phyloP scores from a whole-genome alignment of 2,113 vertebrate genomes.

The Eudyptes chrysolophus region DNA sequence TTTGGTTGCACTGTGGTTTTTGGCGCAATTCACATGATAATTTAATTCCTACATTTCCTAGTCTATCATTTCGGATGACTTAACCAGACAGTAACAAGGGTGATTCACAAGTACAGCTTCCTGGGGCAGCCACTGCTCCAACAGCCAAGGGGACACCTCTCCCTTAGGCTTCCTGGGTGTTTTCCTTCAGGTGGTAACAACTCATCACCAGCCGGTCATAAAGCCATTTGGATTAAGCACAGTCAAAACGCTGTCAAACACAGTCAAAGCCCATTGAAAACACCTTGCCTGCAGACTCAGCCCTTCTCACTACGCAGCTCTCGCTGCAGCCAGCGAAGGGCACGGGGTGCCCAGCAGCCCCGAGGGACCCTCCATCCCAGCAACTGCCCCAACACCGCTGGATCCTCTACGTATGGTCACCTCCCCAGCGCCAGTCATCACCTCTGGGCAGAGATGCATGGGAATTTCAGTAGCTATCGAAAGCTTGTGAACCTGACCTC shows the following conservation, averaged over 20 bases:
- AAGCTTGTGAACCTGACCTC: neutral
- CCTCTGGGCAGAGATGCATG: neutral
- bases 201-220: neutral
- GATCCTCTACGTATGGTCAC: neutral
- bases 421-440: rapidly evolving
- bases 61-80: constrained; percentile 35
- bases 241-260: neutral
- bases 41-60: constrained; percentile 21
- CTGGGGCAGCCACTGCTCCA: neutral
- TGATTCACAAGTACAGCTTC: neutral
- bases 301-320: neutral
- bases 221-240: neutral
- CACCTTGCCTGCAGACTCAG: neutral
- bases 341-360: rapidly evolving
- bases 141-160: neutral
- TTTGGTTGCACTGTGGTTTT: neutral
- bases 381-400: neutral
- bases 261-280: neutral
- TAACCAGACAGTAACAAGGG: neutral
- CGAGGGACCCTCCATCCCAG: neutral
- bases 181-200: neutral
- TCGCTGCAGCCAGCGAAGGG: neutral
- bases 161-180: neutral
- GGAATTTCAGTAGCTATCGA: neutral
- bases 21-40: neutral